These are phyloP conservation scores for Colistium nudipinnis DNA, from an alignment of 2,113 vertebrate species.

Conservation along the genomic window DNA sequence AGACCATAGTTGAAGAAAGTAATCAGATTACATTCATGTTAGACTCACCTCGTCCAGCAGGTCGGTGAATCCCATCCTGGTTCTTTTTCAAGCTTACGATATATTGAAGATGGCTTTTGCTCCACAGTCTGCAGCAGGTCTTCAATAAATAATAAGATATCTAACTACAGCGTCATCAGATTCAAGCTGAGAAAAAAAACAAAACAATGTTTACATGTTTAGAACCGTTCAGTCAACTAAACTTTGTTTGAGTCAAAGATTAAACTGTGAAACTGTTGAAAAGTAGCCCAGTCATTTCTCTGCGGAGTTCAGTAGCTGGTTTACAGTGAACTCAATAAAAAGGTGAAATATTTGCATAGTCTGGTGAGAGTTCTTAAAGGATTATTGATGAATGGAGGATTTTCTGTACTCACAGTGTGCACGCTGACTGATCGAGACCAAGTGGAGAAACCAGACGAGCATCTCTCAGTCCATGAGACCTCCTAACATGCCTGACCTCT, in stretches of 20 bases:
- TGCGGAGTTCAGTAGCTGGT: neutral
- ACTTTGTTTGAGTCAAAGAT: neutral
- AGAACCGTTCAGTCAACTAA: too few species aligned
- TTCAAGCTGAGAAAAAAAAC: slow-evolving; percentile 1
- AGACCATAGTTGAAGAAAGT: neutral
- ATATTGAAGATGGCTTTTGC: too few species aligned
- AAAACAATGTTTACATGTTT: neutral
- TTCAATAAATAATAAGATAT: neutral
- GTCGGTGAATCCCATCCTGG: slow-evolving; percentile 81
- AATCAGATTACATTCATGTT: neutral
- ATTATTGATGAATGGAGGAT: slow-evolving; percentile 58
- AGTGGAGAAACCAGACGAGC: neutral
- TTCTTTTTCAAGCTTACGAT: too few species aligned
- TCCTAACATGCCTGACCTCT: neutral
- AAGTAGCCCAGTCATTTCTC: neutral
- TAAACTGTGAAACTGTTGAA: neutral
- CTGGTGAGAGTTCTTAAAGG: slow-evolving; percentile 70
- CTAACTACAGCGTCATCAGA: slow-evolving; percentile 1
- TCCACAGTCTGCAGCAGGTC: too few species aligned
- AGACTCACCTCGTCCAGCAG: slow-evolving; percentile 73
- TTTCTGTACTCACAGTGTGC: slow-evolving; percentile 53
- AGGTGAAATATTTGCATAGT: slow-evolving; percentile 36
- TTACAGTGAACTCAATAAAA: slow-evolving; percentile 1
- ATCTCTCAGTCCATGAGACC: neutral
- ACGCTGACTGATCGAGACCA: neutral